Evolutionary conservation across 2,797 vertebrate genomes (phyloP).

Genomic region (Sebastes flavidus): DNA sequence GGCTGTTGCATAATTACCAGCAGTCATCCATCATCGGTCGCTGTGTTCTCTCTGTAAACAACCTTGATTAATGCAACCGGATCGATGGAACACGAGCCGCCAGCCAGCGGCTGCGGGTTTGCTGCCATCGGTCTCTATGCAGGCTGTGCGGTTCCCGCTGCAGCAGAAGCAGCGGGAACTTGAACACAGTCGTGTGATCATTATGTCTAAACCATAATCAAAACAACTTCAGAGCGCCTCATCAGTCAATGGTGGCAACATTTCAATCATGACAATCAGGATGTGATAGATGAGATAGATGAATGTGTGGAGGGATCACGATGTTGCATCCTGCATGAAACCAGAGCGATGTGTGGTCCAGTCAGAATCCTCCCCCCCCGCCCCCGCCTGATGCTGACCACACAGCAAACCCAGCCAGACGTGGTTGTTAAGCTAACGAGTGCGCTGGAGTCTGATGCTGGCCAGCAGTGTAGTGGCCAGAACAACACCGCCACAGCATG

Average conservation of each 20-base stretch:
- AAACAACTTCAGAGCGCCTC: constrained; percentile 46
- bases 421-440: constrained; percentile 31
- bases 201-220: constrained; percentile 46
- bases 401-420: neutral
- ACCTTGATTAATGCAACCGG: constrained; percentile 70
- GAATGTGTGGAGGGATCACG: neutral
- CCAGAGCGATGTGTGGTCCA: neutral
- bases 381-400: neutral
- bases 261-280: constrained; percentile 11
- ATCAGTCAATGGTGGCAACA: constrained; percentile 30
- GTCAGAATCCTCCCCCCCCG: neutral
- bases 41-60: constrained; percentile 63
- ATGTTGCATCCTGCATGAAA: neutral
- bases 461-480: constrained; percentile 15
- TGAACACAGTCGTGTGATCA: constrained; percentile 44
- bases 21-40: constrained; percentile 57
- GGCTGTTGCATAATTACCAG: constrained; percentile 56
- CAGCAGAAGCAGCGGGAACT: neutral
- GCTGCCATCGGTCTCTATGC: constrained; percentile 57
- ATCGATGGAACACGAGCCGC: constrained; percentile 64
- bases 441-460: neutral
- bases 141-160: constrained; percentile 15
- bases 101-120: constrained; percentile 49
- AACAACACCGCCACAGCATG: constrained; percentile 2
- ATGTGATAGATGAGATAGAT: neutral